Conservation (phyloP, 2,888 invertebrate genomes). For the Drosophila mulleri region DNA sequence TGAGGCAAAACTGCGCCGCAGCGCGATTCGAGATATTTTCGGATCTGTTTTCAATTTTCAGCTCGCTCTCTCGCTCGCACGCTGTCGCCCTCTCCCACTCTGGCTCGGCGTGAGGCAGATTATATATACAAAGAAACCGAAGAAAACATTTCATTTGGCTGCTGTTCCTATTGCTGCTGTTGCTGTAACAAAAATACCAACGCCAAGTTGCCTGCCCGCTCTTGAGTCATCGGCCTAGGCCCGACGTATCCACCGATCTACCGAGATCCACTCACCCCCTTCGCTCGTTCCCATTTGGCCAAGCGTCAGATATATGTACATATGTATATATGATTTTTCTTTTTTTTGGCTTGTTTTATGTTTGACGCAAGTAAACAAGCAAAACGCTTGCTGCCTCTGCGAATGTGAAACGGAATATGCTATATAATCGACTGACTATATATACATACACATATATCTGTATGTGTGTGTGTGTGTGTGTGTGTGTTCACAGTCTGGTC, state of each 20-base stretch:
- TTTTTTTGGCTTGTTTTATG: conserved; percentile 66
- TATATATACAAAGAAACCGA: conserved; percentile 69
- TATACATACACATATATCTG: background rate
- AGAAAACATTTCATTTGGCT: conserved; percentile 40
- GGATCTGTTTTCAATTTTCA: conserved; percentile 83
- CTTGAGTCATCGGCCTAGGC: conserved; percentile 80
- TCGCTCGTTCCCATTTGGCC: conserved; percentile 14
- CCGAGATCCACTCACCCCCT: conserved; percentile 13
- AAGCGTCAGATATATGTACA: conserved; percentile 30
- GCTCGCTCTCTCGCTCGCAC: conserved; percentile 17
- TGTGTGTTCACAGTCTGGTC: conserved; percentile 24
- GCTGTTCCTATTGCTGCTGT: conserved; percentile 41
- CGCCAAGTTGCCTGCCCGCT: conserved; percentile 67
- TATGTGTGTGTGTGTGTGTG: conserved; percentile 19
- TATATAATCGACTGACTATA: conserved; percentile 38
- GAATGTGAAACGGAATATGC: conserved; percentile 75
- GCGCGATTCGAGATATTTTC: conserved; percentile 84
- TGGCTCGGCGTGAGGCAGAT: conserved; percentile 61
- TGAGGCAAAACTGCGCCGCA: conserved; percentile 65
- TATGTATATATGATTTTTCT: background rate
- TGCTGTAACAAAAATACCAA: conserved; percentile 83
- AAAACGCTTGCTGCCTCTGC: conserved; percentile 42
- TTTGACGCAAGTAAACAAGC: conserved; percentile 81
- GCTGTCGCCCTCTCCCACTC: conserved; percentile 14
- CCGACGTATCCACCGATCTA: conserved; percentile 25